Evolutionary conservation across 2,888 invertebrate genomes (phyloP).

Genomic region (Amphipyra tragopoginis): DNA sequence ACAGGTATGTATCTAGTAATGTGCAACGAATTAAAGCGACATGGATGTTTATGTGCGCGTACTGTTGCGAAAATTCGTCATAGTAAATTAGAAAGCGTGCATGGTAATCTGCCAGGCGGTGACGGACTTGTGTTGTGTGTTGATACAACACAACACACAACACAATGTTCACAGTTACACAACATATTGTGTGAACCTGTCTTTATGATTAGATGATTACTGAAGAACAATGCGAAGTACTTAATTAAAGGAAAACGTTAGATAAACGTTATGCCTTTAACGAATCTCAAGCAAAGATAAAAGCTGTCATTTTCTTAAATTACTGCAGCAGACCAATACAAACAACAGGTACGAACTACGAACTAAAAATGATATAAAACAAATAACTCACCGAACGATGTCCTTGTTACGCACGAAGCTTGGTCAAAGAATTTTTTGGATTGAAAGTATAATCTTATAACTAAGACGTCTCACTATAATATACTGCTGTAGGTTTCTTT

Average conservation of each 20-base stretch:
- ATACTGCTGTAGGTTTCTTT: conserved; percentile 26
- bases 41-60: conserved; percentile 65
- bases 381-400: conserved; percentile 51
- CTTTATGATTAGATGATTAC: conserved; percentile 20
- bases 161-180: conserved; percentile 49
- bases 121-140: conserved; percentile 56
- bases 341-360: conserved; percentile 16
- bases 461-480: conserved; percentile 41
- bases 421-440: conserved; percentile 2
- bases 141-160: conserved; percentile 42
- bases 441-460: conserved; percentile 10
- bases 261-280: not conserved
- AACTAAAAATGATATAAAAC: conserved; percentile 46
- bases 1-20: conserved; percentile 46
- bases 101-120: conserved; percentile 66
- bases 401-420: conserved; percentile 28
- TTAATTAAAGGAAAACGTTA: not conserved
- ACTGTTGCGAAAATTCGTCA: conserved; percentile 81
- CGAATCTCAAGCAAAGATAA: not conserved
- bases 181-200: conserved; percentile 42
- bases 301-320: conserved; percentile 12
- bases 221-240: conserved; percentile 9
- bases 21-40: conserved; percentile 66
- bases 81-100: conserved; percentile 86
- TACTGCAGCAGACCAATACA: conserved; percentile 15